Evolutionary conservation across 2,113 vertebrate genomes (phyloP).

Genomic region (Genyomyrus donnyi): DNA sequence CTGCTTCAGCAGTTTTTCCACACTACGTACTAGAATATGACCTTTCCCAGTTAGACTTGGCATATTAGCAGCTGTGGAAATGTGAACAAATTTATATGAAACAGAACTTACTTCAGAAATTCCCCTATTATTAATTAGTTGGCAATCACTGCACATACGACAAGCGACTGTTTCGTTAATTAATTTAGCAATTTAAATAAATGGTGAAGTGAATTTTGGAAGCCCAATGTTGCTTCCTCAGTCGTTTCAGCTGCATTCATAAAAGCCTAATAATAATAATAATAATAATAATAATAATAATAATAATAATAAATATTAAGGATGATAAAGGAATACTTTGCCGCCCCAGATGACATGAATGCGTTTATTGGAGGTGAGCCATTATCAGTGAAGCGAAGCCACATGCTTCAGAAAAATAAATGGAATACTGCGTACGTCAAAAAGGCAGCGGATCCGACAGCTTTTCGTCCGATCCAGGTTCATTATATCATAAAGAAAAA

Average conservation of each 20-base stretch:
- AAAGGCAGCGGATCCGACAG: neutral
- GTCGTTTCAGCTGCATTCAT: neutral
- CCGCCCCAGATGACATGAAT: neutral
- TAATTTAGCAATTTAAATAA: neutral
- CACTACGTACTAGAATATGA: neutral
- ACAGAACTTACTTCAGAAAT: neutral
- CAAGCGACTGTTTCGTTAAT: neutral
- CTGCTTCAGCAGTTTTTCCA: constrained; percentile 2
- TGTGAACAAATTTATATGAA: neutral
- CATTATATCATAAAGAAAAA: constrained; percentile 13
- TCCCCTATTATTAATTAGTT: neutral
- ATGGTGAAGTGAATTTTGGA: neutral
- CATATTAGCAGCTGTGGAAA: neutral
- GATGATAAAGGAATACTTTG: neutral
- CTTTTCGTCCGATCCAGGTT: neutral
- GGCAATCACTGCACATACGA: neutral
- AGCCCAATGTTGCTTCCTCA: neutral
- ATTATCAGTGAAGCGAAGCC: neutral
- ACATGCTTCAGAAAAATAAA: neutral
- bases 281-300: neutral
- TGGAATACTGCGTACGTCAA: neutral
- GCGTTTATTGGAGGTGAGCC: neutral
- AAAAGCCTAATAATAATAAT: neutral
- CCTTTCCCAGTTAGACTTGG: neutral
- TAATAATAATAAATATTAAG: neutral